Conservation (phyloP, 2,797 vertebrate genomes). For the Gobionotothen gibberifrons region DNA sequence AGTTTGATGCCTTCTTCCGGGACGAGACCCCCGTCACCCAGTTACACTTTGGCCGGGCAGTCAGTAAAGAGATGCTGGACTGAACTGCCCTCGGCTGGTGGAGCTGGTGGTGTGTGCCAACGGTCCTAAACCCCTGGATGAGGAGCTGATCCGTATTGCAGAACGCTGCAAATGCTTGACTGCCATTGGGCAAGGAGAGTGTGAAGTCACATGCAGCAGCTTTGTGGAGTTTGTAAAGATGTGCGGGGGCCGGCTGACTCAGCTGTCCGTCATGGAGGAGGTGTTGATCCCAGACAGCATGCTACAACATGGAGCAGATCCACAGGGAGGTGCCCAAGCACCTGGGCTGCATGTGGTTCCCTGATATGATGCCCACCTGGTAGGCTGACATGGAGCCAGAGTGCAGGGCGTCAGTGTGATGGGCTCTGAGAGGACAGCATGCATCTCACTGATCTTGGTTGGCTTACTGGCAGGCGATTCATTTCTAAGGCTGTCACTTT, state of each 20-base stretch:
- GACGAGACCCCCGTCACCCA: conserved; percentile 95
- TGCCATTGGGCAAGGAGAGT: conserved; percentile 94
- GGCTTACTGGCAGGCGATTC: too few relatives aligned
- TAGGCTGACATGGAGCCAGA: conserved; percentile 60
- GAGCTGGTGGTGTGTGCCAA: conserved; percentile 97
- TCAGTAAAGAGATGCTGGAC: conserved; percentile 94
- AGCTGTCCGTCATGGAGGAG: conserved; percentile 97
- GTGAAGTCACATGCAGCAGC: conserved; percentile 95
- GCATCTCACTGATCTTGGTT: conserved; percentile 1
- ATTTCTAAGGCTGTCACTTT: too few relatives aligned
- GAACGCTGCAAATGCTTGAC: conserved; percentile 93
- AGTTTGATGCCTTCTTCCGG: conserved; percentile 94
- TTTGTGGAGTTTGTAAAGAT: conserved; percentile 98
- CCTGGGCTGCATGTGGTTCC: conserved; percentile 95
- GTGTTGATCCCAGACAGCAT: conserved; percentile 95
- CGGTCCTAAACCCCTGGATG: conserved; percentile 92
- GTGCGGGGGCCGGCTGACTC: conserved; percentile 93
- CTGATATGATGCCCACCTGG: conserved; percentile 98
- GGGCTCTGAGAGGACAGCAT: background rate
- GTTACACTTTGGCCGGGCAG: conserved; percentile 94
- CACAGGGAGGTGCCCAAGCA: conserved; percentile 96
- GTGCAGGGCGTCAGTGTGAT: conserved; percentile 1
- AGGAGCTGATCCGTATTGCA: conserved; percentile 94
- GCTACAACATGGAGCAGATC: conserved; percentile 95
- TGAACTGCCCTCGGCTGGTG: conserved; percentile 93